These are phyloP conservation scores for Xanthia icteritia DNA, from an alignment of 2,888 invertebrate species.

Conservation along the genomic window DNA sequence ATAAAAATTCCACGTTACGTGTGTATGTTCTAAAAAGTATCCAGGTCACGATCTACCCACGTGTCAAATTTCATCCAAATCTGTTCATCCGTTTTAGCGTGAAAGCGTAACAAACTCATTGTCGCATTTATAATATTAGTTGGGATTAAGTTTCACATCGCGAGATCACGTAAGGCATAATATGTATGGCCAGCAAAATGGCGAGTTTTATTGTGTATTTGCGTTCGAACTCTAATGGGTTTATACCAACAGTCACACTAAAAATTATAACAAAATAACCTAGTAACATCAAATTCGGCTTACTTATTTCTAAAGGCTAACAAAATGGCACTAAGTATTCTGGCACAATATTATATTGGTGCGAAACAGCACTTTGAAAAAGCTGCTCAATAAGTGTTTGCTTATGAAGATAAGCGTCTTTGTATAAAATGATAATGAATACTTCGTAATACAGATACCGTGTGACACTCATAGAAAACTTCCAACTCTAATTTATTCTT, in stretches of 20 bases:
- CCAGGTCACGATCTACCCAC: too few species aligned
- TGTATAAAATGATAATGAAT: slow-evolving; percentile 49
- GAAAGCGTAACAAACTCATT: too few species aligned
- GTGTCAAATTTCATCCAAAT: too few species aligned
- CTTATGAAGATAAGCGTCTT: slow-evolving; percentile 32
- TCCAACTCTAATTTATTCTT: slow-evolving; percentile 28
- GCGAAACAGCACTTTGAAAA: slow-evolving; percentile 28
- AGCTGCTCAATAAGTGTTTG: slow-evolving; percentile 33
- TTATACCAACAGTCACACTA: slow-evolving; percentile 12
- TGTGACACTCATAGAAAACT: slow-evolving; percentile 43
- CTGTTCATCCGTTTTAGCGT: too few species aligned
- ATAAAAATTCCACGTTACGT: too few species aligned
- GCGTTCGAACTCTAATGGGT: not conserved
- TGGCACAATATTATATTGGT: slow-evolving; percentile 44
- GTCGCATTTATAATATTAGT: too few species aligned
- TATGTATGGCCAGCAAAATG: too few species aligned
- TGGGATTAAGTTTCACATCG: too few species aligned
- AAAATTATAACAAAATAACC: slow-evolving; percentile 22
- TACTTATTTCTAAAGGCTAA: slow-evolving; percentile 19
- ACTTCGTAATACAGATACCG: slow-evolving; percentile 49
- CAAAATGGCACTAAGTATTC: slow-evolving; percentile 52
- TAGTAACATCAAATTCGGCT: slow-evolving; percentile 32
- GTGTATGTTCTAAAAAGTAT: too few species aligned
- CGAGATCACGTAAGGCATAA: too few species aligned
- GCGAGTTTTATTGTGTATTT: not conserved